Percentiles rank a stretch among this genome's conserved stretches.
Conservation (phyloP, 2,797 vertebrate genomes). For the Aratinga solstitialis region DNA sequence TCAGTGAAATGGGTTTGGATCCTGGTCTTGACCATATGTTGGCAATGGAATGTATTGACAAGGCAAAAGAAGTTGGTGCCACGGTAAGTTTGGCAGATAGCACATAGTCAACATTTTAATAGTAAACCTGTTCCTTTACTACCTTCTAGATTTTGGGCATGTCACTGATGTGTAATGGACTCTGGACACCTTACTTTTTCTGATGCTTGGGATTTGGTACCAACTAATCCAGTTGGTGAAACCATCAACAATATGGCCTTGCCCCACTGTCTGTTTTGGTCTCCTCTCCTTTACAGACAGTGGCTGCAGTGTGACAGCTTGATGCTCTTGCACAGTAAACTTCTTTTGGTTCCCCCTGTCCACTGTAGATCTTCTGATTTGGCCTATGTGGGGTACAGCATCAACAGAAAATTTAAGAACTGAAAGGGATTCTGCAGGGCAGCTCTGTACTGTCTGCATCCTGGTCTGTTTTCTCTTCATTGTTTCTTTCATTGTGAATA, state of each 20-base stretch:
- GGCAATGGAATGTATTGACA: slow-evolving; percentile 97
- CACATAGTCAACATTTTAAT: too few relatives aligned
- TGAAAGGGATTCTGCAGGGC: background rate
- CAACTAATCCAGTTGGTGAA: background rate
- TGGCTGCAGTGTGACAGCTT: background rate
- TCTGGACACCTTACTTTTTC: background rate
- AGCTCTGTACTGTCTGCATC: background rate
- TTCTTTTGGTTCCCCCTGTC: background rate
- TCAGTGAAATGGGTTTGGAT: slow-evolving; percentile 94
- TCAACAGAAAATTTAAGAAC: background rate
- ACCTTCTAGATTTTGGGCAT: background rate
- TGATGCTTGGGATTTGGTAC: background rate
- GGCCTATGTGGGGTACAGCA: background rate
- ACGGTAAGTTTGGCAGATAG: slow-evolving; percentile 77
- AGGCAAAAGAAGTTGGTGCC: slow-evolving; percentile 90
- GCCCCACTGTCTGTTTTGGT: background rate
- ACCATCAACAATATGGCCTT: background rate
- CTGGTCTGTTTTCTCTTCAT: background rate
- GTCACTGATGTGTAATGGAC: background rate
- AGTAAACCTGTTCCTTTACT: background rate
- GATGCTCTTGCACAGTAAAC: background rate
- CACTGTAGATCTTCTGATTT: background rate
- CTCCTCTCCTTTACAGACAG: background rate
- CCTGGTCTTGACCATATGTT: slow-evolving; percentile 98
- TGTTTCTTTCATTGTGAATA: slow-evolving; percentile 3